Conservation (phyloP, 2,797 vertebrate genomes). For the Amblyraja radiata region DNA sequence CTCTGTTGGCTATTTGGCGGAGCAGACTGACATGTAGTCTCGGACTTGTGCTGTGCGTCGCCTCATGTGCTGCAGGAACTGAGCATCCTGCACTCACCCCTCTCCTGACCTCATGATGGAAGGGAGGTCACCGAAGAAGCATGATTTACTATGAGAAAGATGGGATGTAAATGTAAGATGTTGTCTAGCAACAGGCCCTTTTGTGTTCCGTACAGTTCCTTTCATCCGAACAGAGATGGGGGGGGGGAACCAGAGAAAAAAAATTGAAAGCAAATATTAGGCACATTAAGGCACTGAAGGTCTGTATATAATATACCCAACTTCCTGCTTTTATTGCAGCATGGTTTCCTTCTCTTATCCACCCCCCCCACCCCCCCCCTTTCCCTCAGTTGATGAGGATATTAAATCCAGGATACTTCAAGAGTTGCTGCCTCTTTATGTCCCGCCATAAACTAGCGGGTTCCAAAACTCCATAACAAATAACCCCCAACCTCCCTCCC, state of each 20-base stretch:
- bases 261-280: neutral
- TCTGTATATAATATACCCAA: neutral
- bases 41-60: no score
- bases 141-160: no score
- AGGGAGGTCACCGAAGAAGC: no score
- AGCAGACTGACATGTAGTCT: no score
- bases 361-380: neutral
- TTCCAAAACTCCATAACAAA: neutral
- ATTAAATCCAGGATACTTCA: neutral
- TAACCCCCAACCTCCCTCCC: neutral
- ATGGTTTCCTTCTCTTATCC: neutral
- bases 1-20: no score
- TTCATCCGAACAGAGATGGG: neutral
- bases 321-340: neutral
- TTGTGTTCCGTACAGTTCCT: neutral
- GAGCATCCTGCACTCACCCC: no score
- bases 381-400: neutral
- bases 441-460: neutral
- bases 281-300: neutral
- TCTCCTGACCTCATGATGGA: no score
- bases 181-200: neutral
- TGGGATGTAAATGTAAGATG: no score
- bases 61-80: no score
- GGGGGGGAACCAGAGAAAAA: neutral
- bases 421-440: neutral